Evolutionary conservation across 2,113 vertebrate genomes (phyloP).

Genomic region (Gobius niger): DNA sequence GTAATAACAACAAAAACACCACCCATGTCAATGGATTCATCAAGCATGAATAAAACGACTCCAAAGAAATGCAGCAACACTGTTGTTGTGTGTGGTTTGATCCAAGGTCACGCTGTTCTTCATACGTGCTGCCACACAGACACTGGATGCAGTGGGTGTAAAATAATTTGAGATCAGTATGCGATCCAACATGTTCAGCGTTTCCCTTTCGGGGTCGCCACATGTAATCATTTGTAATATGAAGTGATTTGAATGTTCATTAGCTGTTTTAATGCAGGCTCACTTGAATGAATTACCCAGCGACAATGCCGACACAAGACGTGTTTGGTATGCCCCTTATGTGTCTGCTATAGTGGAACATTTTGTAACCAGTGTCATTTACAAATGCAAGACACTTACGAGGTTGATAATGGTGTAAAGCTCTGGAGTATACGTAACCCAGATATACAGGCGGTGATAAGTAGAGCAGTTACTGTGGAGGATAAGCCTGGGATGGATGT

Average conservation of each 20-base stretch:
- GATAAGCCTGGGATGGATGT: not conserved
- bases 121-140: not conserved
- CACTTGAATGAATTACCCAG: not conserved
- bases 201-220: not conserved
- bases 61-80: too few relatives aligned
- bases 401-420: constrained; percentile 3
- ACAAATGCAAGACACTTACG: constrained; percentile 7
- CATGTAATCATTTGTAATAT: not conserved
- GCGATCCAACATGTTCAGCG: not conserved
- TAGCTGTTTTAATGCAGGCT: not conserved
- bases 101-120: too few relatives aligned
- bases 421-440: constrained; percentile 5
- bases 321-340: not conserved
- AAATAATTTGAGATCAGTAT: not conserved
- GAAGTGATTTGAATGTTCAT: not conserved
- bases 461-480: not conserved
- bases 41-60: too few relatives aligned
- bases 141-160: not conserved
- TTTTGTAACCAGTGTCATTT: not conserved
- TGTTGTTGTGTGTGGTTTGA: too few relatives aligned
- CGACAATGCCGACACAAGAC: not conserved
- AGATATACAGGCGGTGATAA: constrained; percentile 2
- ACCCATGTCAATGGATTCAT: too few relatives aligned
- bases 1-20: too few relatives aligned
- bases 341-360: not conserved